Base-by-base conservation (phyloP, 2,888 invertebrate genomes). In the Polyommatus icarus region DNA sequence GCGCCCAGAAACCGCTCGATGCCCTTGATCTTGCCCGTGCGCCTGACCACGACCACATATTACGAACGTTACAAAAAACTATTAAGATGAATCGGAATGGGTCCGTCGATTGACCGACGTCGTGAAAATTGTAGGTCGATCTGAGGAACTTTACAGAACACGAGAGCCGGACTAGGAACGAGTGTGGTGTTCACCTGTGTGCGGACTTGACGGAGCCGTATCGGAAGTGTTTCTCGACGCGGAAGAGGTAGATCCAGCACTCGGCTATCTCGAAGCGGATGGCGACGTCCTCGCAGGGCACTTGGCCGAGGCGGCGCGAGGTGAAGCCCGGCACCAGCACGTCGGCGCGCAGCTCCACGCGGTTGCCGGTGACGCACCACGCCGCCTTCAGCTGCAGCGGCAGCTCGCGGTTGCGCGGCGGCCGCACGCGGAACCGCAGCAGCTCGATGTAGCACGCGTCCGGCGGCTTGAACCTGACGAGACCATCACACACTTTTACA, bases 241-340 rank as follows among this genome's bases (percentile, higher is more conserved):
- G 96, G 94, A 99, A 99, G 87, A 99, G 95, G 92, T 99, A 99
- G 87, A 99, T 99, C 99, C 99, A 99, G 87, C 98, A 98, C 92
- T 99, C 99, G 29, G 99, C 99, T 85, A 99, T 98, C 18, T 99
- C 99, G 90, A 99, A 98, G 78, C 98, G 95, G 78, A 99, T 97
- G 90, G 97, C 97, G 50, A 99, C 99, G 92, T 99, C 99, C 93
- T 99, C 99, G 92, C 99, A 99, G 50, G 99, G 99, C 84, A 98
- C 97, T 92, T 67, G 67, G 12, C 99, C 98, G 81, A 99, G 95
- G 91, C 98, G 98, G 84, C 99, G 96, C 78, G 99, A 99, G 77
- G 99, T 98, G 91, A 99, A 99, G 59, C 99, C 99, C 0, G 99
- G 99, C 78, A 99, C 99, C 87, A 99, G 95, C 82, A 98, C 97